Conservation (phyloP, 2,888 invertebrate genomes). For the Cheilosia soror region DNA sequence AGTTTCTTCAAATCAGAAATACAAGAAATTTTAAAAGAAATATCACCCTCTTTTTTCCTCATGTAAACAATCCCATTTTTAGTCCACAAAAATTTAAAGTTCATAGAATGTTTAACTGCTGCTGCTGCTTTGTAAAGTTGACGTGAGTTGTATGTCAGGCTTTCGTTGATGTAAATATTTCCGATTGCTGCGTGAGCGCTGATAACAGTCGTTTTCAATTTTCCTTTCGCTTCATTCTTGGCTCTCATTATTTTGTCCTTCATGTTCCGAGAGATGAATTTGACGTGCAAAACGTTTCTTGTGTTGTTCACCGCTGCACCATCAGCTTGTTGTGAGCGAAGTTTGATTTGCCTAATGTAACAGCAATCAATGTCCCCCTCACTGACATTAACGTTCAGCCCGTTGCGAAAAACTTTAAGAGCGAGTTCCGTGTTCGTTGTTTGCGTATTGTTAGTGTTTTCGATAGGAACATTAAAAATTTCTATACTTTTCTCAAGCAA, state of each 20-base stretch:
- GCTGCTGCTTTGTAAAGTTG: slow-evolving; percentile 30
- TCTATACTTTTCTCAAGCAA: slow-evolving; percentile 7
- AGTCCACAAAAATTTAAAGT: slow-evolving; percentile 33
- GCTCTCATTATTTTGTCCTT: slow-evolving; percentile 22
- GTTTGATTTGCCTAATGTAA: slow-evolving; percentile 1
- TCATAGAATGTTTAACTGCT: background rate
- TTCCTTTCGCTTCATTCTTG: background rate
- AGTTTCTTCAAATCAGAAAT: slow-evolving; percentile 13
- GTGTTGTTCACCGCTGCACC: background rate
- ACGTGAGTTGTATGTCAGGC: slow-evolving; percentile 9
- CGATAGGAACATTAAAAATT: slow-evolving; percentile 5
- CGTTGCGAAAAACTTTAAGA: slow-evolving; percentile 14
- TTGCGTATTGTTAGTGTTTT: background rate
- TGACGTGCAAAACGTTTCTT: slow-evolving; percentile 10
- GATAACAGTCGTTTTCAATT: slow-evolving; percentile 26
- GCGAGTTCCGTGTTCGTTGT: slow-evolving; percentile 9
- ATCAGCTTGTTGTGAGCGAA: background rate
- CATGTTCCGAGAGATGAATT: background rate
- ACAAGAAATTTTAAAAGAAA: slow-evolving; percentile 11
- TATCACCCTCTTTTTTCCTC: slow-evolving; percentile 10
- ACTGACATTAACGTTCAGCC: slow-evolving; percentile 1
- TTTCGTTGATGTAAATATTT: slow-evolving; percentile 26
- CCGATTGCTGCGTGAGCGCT: slow-evolving; percentile 16
- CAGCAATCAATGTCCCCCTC: slow-evolving; percentile 6
- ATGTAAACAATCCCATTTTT: slow-evolving; percentile 16